Percentiles rank a stretch among this genome's conserved stretches.
Evolutionary conservation across 2,888 invertebrate genomes (phyloP).

Genomic region (Hecatera dysodea): DNA sequence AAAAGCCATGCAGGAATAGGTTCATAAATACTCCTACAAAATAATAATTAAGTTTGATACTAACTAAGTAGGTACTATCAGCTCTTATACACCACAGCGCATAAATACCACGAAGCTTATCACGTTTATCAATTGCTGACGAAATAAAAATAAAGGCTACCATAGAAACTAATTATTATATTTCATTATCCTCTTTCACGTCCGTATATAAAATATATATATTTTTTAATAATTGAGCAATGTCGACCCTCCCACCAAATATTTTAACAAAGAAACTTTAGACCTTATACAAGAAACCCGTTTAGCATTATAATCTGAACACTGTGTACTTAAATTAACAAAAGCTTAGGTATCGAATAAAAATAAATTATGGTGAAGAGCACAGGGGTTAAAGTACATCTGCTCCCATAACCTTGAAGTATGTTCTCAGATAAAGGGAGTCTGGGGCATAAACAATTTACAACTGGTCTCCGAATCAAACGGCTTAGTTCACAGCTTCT

Average conservation of each 20-base stretch:
- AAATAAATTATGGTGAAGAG: slow-evolving; percentile 7
- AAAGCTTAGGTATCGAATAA: slow-evolving; percentile 15
- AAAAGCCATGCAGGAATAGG: not conserved
- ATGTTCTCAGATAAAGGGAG: slow-evolving; percentile 5
- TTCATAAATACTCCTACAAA: not conserved
- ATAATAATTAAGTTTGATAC: not conserved
- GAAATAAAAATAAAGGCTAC: not conserved
- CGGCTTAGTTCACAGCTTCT: slow-evolving; percentile 10
- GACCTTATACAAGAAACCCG: not conserved
- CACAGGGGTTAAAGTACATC: slow-evolving; percentile 31
- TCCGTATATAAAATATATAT: no score
- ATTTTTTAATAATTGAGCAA: not conserved
- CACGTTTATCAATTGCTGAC: not conserved
- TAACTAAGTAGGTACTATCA: not conserved
- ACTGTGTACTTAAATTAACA: slow-evolving; percentile 6
- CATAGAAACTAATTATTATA: not conserved
- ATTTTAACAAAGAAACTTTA: not conserved
- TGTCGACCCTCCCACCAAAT: not conserved
- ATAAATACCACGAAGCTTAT: not conserved
- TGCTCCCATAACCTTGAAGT: slow-evolving; percentile 33
- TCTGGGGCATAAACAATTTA: slow-evolving; percentile 12
- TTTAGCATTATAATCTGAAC: slow-evolving; percentile 5
- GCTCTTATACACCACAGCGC: no score
- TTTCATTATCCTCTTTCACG: not conserved
- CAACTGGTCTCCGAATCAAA: slow-evolving; percentile 22